A percentile compares a stretch with the other conserved stretches of the same genome.
These are phyloP conservation scores for Hypotaenidia okinawae DNA, from an alignment of 2,797 vertebrate genomes.

Conservation along the genomic window DNA sequence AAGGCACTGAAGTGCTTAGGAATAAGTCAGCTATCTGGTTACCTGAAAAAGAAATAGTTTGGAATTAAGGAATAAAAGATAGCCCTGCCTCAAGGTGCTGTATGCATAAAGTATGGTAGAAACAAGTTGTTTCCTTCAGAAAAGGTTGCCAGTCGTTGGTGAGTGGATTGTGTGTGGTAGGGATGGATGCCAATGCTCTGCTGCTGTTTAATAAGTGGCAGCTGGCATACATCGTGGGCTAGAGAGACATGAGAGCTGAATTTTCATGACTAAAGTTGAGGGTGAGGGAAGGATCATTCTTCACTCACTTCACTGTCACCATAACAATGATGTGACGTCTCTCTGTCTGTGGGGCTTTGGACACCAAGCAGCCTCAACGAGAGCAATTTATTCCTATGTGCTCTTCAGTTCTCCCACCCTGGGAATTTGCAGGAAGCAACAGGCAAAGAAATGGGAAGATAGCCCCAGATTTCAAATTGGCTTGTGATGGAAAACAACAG, in stretches of 20 bases:
- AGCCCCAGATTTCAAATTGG: not conserved
- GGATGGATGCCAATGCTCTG: not conserved
- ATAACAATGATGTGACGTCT: not conserved
- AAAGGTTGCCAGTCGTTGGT: not conserved
- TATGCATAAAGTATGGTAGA: not conserved
- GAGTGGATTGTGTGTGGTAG: not conserved
- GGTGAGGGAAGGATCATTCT: not conserved
- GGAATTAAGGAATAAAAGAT: not conserved
- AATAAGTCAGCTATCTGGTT: not conserved
- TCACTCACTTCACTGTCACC: not conserved
- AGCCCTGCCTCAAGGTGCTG: not conserved
- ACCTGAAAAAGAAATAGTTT: not conserved
- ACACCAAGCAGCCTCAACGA: not conserved
- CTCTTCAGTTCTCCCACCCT: conserved; percentile 6
- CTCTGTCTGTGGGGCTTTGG: not conserved
- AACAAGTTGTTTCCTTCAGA: not conserved
- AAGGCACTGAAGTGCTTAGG: not conserved
- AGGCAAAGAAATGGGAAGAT: conserved; percentile 36
- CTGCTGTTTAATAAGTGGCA: not conserved
- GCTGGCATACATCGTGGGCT: not conserved
- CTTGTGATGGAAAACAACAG: not conserved
- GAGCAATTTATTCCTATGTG: not conserved
- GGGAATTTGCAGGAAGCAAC: conserved; percentile 2
- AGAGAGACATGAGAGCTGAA: not conserved
- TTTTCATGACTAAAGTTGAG: not conserved